Evolutionary conservation across 2,797 vertebrate genomes (phyloP).

Genomic region (Falco columbarius): DNA sequence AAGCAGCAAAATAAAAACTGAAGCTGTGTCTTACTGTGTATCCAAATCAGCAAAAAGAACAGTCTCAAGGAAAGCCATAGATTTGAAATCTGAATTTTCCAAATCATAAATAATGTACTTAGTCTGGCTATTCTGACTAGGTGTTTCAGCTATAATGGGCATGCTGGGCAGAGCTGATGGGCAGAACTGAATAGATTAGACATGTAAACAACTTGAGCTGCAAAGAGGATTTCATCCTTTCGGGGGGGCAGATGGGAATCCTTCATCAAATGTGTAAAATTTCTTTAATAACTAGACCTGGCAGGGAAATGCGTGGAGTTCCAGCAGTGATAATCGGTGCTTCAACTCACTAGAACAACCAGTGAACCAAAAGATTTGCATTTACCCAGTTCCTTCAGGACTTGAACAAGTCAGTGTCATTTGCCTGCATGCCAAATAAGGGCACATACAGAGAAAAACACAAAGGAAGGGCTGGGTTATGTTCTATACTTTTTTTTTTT

Average conservation of each 20-base stretch:
- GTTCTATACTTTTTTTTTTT: background rate
- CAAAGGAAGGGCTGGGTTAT: background rate
- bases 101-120: background rate
- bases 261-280: constrained; percentile 1
- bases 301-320: background rate
- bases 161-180: constrained; percentile 13
- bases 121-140: background rate
- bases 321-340: background rate
- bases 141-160: background rate
- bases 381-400: background rate
- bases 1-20: background rate
- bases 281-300: constrained; percentile 9
- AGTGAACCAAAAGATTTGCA: background rate
- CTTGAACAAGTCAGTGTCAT: background rate
- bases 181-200: constrained; percentile 1
- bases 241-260: rapidly evolving
- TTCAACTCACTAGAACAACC: background rate
- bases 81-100: constrained; percentile 6
- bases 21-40: background rate
- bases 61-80: background rate
- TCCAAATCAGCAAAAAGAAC: background rate
- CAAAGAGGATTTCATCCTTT: constrained; percentile 29
- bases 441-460: background rate
- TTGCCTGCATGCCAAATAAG: background rate
- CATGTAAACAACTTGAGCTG: background rate